These are phyloP conservation scores for Allophyes oxyacanthae DNA, from an alignment of 2,888 invertebrate genomes.

Conservation along the genomic window DNA sequence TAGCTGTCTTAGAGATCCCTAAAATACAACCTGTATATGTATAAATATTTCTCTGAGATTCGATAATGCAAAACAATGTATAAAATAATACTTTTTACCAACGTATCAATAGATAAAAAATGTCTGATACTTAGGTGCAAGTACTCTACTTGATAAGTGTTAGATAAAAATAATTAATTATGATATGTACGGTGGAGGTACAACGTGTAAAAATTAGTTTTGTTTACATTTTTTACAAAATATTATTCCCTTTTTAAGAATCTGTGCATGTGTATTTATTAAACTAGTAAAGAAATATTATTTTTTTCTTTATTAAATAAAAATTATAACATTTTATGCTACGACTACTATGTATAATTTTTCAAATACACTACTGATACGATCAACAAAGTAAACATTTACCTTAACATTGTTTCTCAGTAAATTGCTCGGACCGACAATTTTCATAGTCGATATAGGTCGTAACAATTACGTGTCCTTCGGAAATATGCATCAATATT, in stretches of 20 bases:
- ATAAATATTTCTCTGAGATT: no score
- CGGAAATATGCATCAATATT: constrained; percentile 39
- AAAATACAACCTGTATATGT: no score
- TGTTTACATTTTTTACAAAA: not conserved
- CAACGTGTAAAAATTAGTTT: not conserved
- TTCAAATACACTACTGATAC: constrained; percentile 10
- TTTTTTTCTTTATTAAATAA: no score
- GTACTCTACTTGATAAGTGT: constrained; percentile 12
- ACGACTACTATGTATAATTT: not conserved
- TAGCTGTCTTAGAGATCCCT: no score
- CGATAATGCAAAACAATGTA: no score
- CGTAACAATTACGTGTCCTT: constrained; percentile 46
- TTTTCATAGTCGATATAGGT: constrained; percentile 52
- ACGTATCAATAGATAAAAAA: no score
- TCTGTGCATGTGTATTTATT: not conserved
- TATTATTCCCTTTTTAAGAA: not conserved
- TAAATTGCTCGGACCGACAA: constrained; percentile 49
- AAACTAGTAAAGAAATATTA: no score
- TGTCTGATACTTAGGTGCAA: constrained; percentile 8
- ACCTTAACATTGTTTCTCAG: constrained; percentile 56
- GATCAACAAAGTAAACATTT: constrained; percentile 47
- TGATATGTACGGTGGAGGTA: not conserved
- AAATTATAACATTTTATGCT: no score
- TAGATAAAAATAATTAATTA: constrained; percentile 20
- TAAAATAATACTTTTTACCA: no score